Percentiles rank a stretch among this genome's conserved stretches.
Evolutionary conservation across 2,797 vertebrate genomes (phyloP).

Genomic region (Sandelia bainsii): DNA sequence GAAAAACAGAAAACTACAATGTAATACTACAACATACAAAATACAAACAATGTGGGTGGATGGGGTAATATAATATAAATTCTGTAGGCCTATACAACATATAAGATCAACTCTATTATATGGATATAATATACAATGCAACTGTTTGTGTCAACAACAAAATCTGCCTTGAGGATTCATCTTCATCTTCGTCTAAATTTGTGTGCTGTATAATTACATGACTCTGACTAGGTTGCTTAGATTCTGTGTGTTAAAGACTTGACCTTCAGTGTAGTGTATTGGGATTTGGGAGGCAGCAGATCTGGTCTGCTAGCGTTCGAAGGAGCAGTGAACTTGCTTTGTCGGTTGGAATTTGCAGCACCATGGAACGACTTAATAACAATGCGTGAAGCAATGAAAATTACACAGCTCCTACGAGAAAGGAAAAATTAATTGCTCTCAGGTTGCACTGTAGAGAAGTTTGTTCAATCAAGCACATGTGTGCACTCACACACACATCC

Average conservation of each 20-base stretch:
- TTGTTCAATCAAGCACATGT: slow-evolving; percentile 62
- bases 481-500: slow-evolving; percentile 6
- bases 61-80: not conserved
- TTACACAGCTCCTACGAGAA: slow-evolving; percentile 77
- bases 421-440: slow-evolving; percentile 82
- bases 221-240: slow-evolving; percentile 14
- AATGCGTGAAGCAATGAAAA: slow-evolving; percentile 83
- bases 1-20: too few relatives aligned
- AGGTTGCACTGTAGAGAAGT: slow-evolving; percentile 76
- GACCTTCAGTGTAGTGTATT: slow-evolving; percentile 34
- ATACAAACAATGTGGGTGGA: too few relatives aligned
- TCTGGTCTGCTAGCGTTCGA: slow-evolving; percentile 72
- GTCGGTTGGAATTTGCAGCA: slow-evolving; percentile 78
- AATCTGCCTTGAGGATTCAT: slow-evolving; percentile 20
- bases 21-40: too few relatives aligned
- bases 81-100: too few relatives aligned
- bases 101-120: not conserved
- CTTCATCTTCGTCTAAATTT: slow-evolving; percentile 2
- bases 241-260: slow-evolving; percentile 16
- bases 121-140: not conserved
- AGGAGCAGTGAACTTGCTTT: slow-evolving; percentile 68
- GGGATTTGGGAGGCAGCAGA: slow-evolving; percentile 53
- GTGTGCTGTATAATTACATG: slow-evolving; percentile 16
- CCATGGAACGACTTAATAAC: slow-evolving; percentile 80
- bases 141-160: slow-evolving; percentile 6